Conservation (phyloP, 30 jellyfish, hydroid and myxozoan genomes). For the Haliclystus octoradiatus region DNA sequence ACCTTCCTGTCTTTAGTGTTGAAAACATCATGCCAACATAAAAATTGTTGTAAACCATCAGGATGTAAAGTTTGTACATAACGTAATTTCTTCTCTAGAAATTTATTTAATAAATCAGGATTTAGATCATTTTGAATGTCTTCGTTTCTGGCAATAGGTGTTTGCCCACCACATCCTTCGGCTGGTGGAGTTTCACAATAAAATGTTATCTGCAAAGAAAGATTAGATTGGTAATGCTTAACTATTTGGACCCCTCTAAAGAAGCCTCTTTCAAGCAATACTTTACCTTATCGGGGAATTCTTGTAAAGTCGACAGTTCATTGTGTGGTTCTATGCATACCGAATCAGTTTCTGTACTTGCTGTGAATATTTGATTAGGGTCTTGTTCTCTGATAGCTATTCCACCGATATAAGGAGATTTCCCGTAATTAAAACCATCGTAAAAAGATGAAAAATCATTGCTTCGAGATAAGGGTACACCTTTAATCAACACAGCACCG, state of each 20-base stretch:
- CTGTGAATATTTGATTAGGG: background rate
- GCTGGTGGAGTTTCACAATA: background rate
- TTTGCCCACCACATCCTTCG: background rate
- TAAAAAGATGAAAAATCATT: background rate
- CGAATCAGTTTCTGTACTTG: background rate
- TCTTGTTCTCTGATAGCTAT: background rate
- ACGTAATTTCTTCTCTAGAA: background rate
- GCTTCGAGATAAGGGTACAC: background rate
- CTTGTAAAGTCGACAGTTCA: background rate
- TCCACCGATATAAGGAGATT: background rate
- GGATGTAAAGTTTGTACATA: background rate
- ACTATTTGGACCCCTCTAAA: too few relatives aligned
- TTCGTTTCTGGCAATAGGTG: background rate
- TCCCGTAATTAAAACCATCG: background rate
- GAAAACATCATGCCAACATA: background rate
- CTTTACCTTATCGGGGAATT: slow-evolving; percentile 9
- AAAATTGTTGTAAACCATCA: background rate
- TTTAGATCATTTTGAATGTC: background rate
- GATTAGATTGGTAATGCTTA: too few relatives aligned
- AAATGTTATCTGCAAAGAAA: background rate
- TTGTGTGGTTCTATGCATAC: slow-evolving; percentile 4
- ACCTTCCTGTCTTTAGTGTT: background rate
- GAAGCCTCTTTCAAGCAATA: too few relatives aligned
- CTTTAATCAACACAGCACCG: background rate
- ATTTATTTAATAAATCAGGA: background rate